phyloP scores from a whole-genome alignment of 2,888 invertebrate genomes.

The Tenthredo mesomela region DNA sequence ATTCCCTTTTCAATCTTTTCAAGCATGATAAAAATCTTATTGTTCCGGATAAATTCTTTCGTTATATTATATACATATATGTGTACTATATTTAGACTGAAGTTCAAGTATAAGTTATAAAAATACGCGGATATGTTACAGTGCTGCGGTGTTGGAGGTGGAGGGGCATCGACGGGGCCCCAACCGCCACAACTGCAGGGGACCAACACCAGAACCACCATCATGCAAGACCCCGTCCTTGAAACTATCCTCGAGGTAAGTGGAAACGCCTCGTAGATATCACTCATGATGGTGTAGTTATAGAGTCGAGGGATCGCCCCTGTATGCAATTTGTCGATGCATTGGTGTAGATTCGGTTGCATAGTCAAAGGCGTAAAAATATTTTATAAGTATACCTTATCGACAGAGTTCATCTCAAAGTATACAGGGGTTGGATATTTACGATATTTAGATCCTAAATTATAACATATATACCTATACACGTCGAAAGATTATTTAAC shows the following conservation, averaged over 20 bases:
- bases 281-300: not conserved
- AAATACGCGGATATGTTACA: conserved; percentile 67
- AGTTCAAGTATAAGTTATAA: conserved; percentile 4
- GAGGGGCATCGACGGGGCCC: conserved; percentile 75
- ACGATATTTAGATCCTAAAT: not conserved
- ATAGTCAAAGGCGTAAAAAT: not conserved
- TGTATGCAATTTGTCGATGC: not conserved
- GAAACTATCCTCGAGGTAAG: conserved; percentile 75
- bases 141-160: conserved; percentile 78
- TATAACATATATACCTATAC: not conserved
- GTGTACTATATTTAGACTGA: not conserved
- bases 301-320: not conserved
- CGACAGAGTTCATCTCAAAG: not conserved
- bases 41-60: conserved; percentile 15
- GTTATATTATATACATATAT: too few species aligned
- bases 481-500: conserved; percentile 1
- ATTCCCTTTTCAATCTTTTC: conserved; percentile 38
- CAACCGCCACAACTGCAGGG: conserved; percentile 75
- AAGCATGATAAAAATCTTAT: conserved; percentile 37
- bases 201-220: conserved; percentile 72
- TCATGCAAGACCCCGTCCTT: conserved; percentile 76
- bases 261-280: not conserved
- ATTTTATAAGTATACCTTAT: not conserved
- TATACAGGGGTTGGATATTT: not conserved
- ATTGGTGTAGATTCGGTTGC: not conserved